Base-by-base conservation (phyloP, 2,113 vertebrate species). In the Alligator sinensis region DNA sequence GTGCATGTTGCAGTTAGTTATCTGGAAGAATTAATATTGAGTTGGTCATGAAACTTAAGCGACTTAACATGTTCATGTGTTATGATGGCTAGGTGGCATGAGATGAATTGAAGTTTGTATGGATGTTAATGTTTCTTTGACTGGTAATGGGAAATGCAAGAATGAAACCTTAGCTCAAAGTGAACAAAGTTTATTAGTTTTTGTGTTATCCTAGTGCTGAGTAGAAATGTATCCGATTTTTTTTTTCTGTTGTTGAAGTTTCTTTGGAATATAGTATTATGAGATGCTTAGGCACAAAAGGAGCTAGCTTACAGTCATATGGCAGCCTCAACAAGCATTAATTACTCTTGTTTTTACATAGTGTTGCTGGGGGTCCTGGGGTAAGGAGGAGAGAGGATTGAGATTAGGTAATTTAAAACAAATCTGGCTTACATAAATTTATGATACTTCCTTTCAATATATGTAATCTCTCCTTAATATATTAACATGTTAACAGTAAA, bases 281-380 rank as follows among this genome's bases (percentile, higher is more conserved):
- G 86, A 97, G 95, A 94, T 83, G 68, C 92, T 76, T 93, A 74
- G 54, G 83, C 74, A 91, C 80, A 83, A 83, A 76, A 87, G 84
- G 82, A 91, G 87, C 93, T 96, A 95, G 93, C 91, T 90, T 82
- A 91, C 79, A 87, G 84, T 90, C 83, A 90, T 89, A 80, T 82
- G 84, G 89, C 89, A 94, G 86, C 66, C 72, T 92, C 86, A 55
- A 30, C 77, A 22, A 13, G 95, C 91, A 66, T 85, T 82, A 72
- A 79, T 64, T 68, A 12, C 68, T 95, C 91, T 94, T 95, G 92
- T 97, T 96, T 97, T 90, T 84, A 91, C 84, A 76, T 74, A 58
- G 77, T 85, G 92, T 57, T 59, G 95, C 54, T 72, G 68, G 47
- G 47, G 8, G 47, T 47, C 47, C 47, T 47, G 47, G 47, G 47